Evolutionary conservation across 2,113 vertebrate species (phyloP), one percentile per base, ranked within the genome.

Genomic region (Coracopsis vasa): DNA sequence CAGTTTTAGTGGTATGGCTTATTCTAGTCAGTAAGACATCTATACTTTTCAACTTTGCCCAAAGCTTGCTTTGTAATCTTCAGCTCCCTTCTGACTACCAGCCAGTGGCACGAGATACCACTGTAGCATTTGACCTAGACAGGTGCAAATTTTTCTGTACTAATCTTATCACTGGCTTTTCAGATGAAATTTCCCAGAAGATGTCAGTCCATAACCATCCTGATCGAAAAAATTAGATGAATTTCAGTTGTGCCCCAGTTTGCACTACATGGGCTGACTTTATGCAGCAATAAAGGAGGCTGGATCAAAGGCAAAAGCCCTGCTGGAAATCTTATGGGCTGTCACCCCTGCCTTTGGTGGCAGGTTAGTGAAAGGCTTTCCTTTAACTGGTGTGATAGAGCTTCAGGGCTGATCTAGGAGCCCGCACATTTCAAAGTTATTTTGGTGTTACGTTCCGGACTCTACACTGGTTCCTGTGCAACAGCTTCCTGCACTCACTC

Each of bases 211-310:
- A 4, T 31, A 60, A 42, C 28, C 14, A 42, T 11, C 11, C 35
- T n/a, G 53, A 5, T 33, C 15, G n/a, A 77, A 80, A 42, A 8
- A 51, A 75, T 0, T 31, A 42, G 60, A 1, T 11, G 48, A 14
- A 9, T n/a, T 56, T 42, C 1, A 12, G n/a, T 5, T 4, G 41
- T 77, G 66, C 16, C 16, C 73, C 0, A 0, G 27, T 50, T 45
- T 21, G 45, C 33, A 9, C 24, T 13, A 1, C 19, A 2, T 1
- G 65, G 37, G 21, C 37, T 44, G 69, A 14, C 50, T 80, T 56
- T 19, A 0, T 12, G 31, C 21, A 73, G 5, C 42, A 51, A 51
- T 25, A 51, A 66, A 67, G 19, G 15, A 39, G 53, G 42, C 11
- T 5, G 6, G 24, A 53, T 48, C 53, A 86, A 86, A 81, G 24